Evolutionary conservation across 2,797 vertebrate genomes (phyloP).

Genomic region (Manis pentadactyla): DNA sequence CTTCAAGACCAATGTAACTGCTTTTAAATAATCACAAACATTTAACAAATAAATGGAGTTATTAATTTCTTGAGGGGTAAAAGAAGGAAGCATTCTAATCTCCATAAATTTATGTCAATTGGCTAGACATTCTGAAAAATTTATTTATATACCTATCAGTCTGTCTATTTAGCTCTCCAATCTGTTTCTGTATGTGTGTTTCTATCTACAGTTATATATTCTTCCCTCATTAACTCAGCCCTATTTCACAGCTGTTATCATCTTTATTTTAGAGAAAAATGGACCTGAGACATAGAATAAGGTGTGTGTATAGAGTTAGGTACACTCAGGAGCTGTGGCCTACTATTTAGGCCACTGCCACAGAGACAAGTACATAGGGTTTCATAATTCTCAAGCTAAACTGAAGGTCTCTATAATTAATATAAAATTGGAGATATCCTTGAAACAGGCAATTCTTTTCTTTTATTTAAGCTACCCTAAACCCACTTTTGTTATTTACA

Average conservation of each 20-base stretch:
- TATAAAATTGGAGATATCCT: not conserved
- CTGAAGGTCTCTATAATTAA: not conserved
- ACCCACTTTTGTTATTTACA: not conserved
- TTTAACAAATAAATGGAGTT: not conserved
- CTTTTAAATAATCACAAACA: not conserved
- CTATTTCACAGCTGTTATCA: not conserved
- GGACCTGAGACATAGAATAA: not conserved
- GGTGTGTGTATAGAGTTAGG: not conserved
- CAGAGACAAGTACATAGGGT: not conserved
- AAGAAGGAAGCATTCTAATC: not conserved
- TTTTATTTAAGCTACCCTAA: not conserved
- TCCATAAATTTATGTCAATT: not conserved
- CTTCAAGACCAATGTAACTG: not conserved
- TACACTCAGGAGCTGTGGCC: not conserved
- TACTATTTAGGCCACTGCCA: not conserved
- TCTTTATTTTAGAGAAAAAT: not conserved
- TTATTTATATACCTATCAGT: not conserved
- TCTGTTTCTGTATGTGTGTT: not conserved
- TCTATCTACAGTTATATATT: not conserved
- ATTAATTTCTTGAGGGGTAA: not conserved
- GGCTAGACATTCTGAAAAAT: not conserved
- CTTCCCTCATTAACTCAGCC: not conserved
- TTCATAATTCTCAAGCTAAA: not conserved
- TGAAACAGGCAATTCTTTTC: conserved; percentile 23
- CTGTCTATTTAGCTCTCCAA: not conserved